Base-by-base conservation (phyloP, 2,113 vertebrate species). In the Illadopsis cleaveri region DNA sequence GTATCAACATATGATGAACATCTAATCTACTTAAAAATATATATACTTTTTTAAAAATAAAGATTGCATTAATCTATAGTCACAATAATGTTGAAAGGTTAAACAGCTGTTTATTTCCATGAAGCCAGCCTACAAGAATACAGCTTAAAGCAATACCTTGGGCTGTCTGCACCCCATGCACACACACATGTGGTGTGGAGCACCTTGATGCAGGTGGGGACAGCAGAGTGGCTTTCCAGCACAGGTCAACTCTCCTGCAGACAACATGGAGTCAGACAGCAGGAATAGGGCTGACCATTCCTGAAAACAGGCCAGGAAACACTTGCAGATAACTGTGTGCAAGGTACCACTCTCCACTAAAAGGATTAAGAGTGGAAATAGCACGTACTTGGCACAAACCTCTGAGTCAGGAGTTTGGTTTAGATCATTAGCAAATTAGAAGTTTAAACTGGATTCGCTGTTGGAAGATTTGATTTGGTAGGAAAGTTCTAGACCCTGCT, bases 1-100 rank as follows among this genome's bases (percentile, higher is more conserved):
- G 11, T 7, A 4, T 12, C 58, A 56, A 37, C 0, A 0, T 3
- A 38, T 0, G 6, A 84, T 5, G 6, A 75, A 7, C 14, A 38
- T 24, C 12, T 50, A 9, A 17, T 14, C 31, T 58, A 30, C 38
- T 68, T 37, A 4, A 19, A 57, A 35, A 61, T 44, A 40, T 14
- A 33, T 10, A 22, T 24, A 31, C 8, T 8, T 30, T 54, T 54
- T 25, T 23, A 6, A 56, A 24, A 80, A 47, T 17, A 81, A 53
- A 77, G 50, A 30, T 10, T 20, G 9, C 7, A 2, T 71, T 24
- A 44, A 57, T 40, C 28, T 20, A 22, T 7, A 64, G 14, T 4
- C 9, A 21, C 12, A 35, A 5, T 24, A 11, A 28, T 7, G 72
- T 45, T 50, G 1, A 37, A 23, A 45, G 14, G 17, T 16, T 37